phyloP scores from a whole-genome alignment of 2,888 invertebrate species.

The Melanargia galathea region DNA sequence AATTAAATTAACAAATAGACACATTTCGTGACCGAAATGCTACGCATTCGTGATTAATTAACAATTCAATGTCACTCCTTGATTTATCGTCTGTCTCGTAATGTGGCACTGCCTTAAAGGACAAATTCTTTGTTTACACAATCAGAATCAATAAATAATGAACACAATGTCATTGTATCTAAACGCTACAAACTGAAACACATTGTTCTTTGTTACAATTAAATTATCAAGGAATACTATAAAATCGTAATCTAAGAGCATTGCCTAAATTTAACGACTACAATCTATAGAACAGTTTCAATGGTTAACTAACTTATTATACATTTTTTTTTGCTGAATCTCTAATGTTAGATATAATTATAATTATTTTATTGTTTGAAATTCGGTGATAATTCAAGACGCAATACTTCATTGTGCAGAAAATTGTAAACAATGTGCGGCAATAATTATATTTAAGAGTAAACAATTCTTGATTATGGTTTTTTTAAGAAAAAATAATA shows the following conservation, averaged over 20 bases:
- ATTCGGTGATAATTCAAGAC: slow-evolving; percentile 30
- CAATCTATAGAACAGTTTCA: slow-evolving; percentile 37
- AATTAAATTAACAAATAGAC: slow-evolving; percentile 19
- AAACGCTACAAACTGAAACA: slow-evolving; percentile 50
- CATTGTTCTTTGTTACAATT: slow-evolving; percentile 50
- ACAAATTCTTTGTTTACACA: slow-evolving; percentile 52
- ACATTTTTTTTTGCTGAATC: slow-evolving; percentile 37
- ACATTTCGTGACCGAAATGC: slow-evolving; percentile 13
- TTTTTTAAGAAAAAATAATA: slow-evolving; percentile 4
- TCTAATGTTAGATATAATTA: slow-evolving; percentile 32
- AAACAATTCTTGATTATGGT: slow-evolving; percentile 9
- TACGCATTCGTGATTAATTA: slow-evolving; percentile 22
- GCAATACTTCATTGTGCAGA: slow-evolving; percentile 28
- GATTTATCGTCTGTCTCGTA: slow-evolving; percentile 20
- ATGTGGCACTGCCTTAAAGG: slow-evolving; percentile 48
- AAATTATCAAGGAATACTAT: slow-evolving; percentile 66
- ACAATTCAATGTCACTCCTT: slow-evolving; percentile 29
- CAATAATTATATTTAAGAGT: slow-evolving; percentile 9
- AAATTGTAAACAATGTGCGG: slow-evolving; percentile 23
- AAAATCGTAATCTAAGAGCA: slow-evolving; percentile 39
- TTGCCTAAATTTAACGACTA: slow-evolving; percentile 37
- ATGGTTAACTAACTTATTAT: slow-evolving; percentile 41
- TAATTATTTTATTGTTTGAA: slow-evolving; percentile 23
- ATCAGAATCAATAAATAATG: slow-evolving; percentile 67
- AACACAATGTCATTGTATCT: slow-evolving; percentile 57